Evolutionary conservation across 2,888 invertebrate genomes (phyloP).

Genomic region (Allygus modestus): DNA sequence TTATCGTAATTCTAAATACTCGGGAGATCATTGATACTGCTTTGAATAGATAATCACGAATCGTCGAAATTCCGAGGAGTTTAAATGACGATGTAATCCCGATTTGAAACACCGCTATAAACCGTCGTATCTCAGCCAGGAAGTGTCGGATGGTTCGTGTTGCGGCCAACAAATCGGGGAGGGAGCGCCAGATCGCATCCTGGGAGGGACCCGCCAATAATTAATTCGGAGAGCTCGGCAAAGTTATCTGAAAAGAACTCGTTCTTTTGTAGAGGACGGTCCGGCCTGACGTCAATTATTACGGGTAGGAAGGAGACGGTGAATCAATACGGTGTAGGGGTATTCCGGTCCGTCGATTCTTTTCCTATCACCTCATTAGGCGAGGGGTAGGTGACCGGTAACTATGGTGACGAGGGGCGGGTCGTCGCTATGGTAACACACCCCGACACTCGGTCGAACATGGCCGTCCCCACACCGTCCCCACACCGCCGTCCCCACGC

Average conservation of each 20-base stretch:
- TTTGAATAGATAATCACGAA: too few species aligned
- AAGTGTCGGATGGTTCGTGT: too few species aligned
- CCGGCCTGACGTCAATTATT: constrained; percentile 48
- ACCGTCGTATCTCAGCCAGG: too few species aligned
- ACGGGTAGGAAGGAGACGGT: constrained; percentile 13
- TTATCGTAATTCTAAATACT: too few species aligned
- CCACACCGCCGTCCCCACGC: not conserved
- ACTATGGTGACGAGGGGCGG: constrained; percentile 60
- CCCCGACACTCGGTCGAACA: not conserved
- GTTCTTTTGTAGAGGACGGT: constrained; percentile 51
- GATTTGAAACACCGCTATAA: too few species aligned
- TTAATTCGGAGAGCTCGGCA: constrained; percentile 33
- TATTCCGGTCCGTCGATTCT: constrained; percentile 60
- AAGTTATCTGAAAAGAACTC: constrained; percentile 43
- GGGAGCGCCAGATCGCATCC: not conserved
- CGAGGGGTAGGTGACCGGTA: constrained; percentile 61
- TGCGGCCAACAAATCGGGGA: too few species aligned
- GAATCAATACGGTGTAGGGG: constrained; percentile 40
- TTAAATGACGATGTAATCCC: too few species aligned
- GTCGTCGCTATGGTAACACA: constrained; percentile 57
- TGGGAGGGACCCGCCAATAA: constrained; percentile 5
- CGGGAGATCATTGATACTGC: too few species aligned
- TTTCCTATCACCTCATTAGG: constrained; percentile 61
- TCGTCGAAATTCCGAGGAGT: too few species aligned
- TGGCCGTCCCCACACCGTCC: not conserved